Evolutionary conservation across 2,888 invertebrate genomes (phyloP).

Genomic region (Machimus atricapillus): DNA sequence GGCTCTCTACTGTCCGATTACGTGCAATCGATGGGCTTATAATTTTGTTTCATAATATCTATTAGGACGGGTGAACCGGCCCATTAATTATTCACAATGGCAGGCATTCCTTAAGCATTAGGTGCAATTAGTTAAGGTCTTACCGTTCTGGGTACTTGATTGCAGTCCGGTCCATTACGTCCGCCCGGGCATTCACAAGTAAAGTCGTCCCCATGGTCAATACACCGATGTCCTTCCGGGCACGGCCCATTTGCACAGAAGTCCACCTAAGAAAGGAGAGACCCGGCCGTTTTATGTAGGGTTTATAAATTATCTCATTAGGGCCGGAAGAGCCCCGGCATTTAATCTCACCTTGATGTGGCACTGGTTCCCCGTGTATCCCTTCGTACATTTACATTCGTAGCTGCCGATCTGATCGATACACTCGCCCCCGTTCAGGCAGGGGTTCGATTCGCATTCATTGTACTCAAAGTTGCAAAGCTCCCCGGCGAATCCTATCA

Average conservation of each 20-base stretch:
- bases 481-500: constrained; percentile 73
- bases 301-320: not conserved
- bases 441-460: constrained; percentile 79
- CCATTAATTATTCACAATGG: not conserved
- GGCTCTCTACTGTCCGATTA: not conserved
- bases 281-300: not conserved
- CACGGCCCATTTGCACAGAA: constrained; percentile 76
- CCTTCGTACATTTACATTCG: constrained; percentile 73
- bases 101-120: not conserved
- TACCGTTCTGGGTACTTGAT: constrained; percentile 72
- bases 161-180: constrained; percentile 73
- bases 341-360: constrained; percentile 70
- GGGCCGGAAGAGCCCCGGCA: not conserved
- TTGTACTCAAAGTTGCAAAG: constrained; percentile 78
- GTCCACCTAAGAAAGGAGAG: constrained; percentile 66
- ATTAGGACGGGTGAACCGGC: not conserved
- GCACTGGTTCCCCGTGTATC: constrained; percentile 74
- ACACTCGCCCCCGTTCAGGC: constrained; percentile 77
- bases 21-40: not conserved
- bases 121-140: constrained; percentile 53
- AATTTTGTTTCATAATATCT: not conserved
- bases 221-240: constrained; percentile 71
- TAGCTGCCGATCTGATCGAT: constrained; percentile 75
- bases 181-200: constrained; percentile 78
- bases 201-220: constrained; percentile 77